Conservation (phyloP, 2,888 invertebrate genomes). For the Amphipyra berbera region DNA sequence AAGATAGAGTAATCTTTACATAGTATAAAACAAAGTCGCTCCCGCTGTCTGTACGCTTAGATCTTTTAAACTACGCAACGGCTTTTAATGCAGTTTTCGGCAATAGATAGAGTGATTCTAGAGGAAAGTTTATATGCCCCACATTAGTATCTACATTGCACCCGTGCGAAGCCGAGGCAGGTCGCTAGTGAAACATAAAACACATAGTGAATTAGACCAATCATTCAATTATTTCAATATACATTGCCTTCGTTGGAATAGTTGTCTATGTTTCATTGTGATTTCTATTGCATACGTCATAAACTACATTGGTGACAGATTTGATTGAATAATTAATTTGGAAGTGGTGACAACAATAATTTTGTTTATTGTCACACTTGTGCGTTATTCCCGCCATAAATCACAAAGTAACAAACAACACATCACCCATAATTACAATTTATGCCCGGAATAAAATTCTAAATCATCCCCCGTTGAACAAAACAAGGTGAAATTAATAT, state of each 20-base stretch:
- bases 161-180: no score
- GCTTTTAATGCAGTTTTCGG: no score
- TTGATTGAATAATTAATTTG: conserved; percentile 29
- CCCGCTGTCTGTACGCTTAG: no score
- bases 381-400: conserved; percentile 20
- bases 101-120: no score
- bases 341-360: conserved; percentile 19
- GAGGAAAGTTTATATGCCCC: no score
- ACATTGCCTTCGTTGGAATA: not conserved
- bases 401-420: conserved; percentile 30
- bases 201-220: no score
- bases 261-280: not conserved
- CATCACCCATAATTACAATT: conserved; percentile 35
- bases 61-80: no score
- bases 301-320: conserved; percentile 11
- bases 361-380: conserved; percentile 20
- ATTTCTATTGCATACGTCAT: conserved; percentile 15
- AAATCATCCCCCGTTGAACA: conserved; percentile 48
- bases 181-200: no score
- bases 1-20: no score
- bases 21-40: no score
- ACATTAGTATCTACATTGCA: no score
- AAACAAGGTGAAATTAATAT: conserved; percentile 69
- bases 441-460: conserved; percentile 47
- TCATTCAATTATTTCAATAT: no score